phyloP scores from a whole-genome alignment of 2,888 invertebrate species.

The Eupithecia tripunctaria region DNA sequence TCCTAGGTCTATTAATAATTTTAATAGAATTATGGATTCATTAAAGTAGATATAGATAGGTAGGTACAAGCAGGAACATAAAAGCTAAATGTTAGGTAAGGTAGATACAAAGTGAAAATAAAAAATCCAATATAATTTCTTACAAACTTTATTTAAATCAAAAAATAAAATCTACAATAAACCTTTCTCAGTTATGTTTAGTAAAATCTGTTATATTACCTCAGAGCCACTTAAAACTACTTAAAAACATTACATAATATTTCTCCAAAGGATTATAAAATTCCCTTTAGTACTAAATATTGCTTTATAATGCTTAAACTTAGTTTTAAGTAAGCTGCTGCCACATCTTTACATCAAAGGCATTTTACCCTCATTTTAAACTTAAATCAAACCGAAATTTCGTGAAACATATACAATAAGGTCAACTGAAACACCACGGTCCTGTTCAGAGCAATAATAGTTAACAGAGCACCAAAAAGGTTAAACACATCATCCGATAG shows the following conservation, averaged over 20 bases:
- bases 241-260: conserved; percentile 2
- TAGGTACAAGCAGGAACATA: too few species aligned
- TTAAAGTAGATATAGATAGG: too few species aligned
- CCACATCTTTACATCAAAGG: conserved; percentile 37
- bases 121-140: conserved; percentile 58
- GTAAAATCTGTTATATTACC: conserved; percentile 76
- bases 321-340: conserved; percentile 35
- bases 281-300: neutral
- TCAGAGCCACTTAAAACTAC: conserved; percentile 41
- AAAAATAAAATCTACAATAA: conserved; percentile 85
- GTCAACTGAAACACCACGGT: conserved; percentile 22
- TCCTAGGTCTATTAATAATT: too few species aligned
- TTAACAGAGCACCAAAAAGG: neutral
- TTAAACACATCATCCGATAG: neutral
- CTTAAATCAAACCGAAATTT: conserved; percentile 27
- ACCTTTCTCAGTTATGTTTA: conserved; percentile 76
- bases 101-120: neutral
- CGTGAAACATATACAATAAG: conserved; percentile 27
- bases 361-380: conserved; percentile 46
- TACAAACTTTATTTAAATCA: conserved; percentile 85
- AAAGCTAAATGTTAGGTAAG: too few species aligned
- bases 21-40: too few species aligned
- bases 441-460: conserved; percentile 17
- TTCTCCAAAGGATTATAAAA: neutral
- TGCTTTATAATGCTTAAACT: neutral